Evolutionary conservation across 2,888 invertebrate genomes (phyloP), one percentile per base, ranked within the genome.

Genomic region (Drosophila robusta): DNA sequence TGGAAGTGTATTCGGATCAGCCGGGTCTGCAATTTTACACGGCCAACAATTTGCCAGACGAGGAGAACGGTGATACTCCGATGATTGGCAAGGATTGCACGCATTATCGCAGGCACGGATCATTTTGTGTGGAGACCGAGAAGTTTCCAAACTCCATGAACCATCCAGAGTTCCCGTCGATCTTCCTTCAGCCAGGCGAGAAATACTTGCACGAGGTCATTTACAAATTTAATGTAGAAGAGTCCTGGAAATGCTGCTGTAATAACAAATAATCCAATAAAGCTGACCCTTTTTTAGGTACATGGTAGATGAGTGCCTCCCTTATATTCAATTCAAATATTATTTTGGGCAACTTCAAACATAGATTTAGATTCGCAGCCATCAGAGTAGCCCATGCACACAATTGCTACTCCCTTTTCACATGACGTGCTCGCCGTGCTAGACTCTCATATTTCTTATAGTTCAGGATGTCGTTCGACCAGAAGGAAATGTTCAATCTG

Each of bases 11-110:
- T 81, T 96, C 97, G 50, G 96, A 97, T 90, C 97, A 98, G 90
- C 98, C 98, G 0, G 98, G 98, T 0, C 93, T 98, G 69, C 98
- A 98, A 91, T 95, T 98, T 89, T 98, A 98, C 91, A 98, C 98
- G 0, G 94, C 95, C 0, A 97, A 97, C 90, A 93, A 93, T 69
- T 92, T 97, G 16, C 97, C 97, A 0, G 94, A 95, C 79, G 93
- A 93, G 0, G 91, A 92, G 50, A 93, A 91, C 61, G 93, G 93
- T 1, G 87, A 83, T 38, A 63, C 9, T 4, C 71, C 96, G n/a
- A 91, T 96, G 24, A 75, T 90, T 16, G 98, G 98, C 0, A 98
- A 97, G 91, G 93, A 93, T 4, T 95, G 95, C 1, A 93, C 94
- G 0, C 88, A 90, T 29, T 98, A 98, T 90, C 94, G 93, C 56